phyloP scores from a whole-genome alignment of 2,888 invertebrate genomes.

The Thymelicus sylvestris region DNA sequence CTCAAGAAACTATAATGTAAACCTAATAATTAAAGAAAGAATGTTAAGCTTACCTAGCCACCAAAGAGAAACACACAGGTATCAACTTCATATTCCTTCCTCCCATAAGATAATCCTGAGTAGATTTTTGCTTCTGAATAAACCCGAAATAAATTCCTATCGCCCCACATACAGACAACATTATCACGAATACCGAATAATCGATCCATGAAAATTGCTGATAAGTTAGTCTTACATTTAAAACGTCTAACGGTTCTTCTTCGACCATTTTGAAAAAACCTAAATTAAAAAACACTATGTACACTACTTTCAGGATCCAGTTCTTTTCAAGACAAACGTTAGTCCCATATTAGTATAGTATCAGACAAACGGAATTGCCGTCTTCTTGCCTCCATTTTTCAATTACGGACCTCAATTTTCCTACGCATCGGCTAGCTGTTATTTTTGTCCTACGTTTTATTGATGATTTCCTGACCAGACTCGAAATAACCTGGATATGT shows the following conservation, averaged over 20 bases:
- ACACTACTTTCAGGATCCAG: slow-evolving; percentile 5
- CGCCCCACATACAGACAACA: slow-evolving; percentile 89
- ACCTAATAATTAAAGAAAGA: background rate
- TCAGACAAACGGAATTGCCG: slow-evolving; percentile 16
- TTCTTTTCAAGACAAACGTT: slow-evolving; percentile 32
- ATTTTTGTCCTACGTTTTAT: slow-evolving; percentile 62
- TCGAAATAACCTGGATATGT: slow-evolving; percentile 49
- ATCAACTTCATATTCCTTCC: slow-evolving; percentile 91
- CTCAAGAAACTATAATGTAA: no score
- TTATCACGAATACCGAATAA: slow-evolving; percentile 87
- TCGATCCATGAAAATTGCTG: slow-evolving; percentile 85
- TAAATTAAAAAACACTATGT: background rate
- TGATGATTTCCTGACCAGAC: slow-evolving; percentile 57
- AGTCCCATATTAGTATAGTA: slow-evolving; percentile 16
- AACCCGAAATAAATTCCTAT: slow-evolving; percentile 93
- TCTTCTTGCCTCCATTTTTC: slow-evolving; percentile 55
- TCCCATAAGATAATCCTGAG: slow-evolving; percentile 92
- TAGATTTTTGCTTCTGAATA: slow-evolving; percentile 83
- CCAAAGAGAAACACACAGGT: slow-evolving; percentile 92
- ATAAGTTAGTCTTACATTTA: slow-evolving; percentile 56
- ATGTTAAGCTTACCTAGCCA: slow-evolving; percentile 87
- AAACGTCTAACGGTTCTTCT: slow-evolving; percentile 55
- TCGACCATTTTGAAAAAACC: slow-evolving; percentile 46
- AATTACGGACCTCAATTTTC: slow-evolving; percentile 69
- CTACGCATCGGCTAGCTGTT: slow-evolving; percentile 54